These are phyloP conservation scores for Scaptomyza caliginosa DNA, from an alignment of 2,888 invertebrate genomes.

Conservation along the genomic window DNA sequence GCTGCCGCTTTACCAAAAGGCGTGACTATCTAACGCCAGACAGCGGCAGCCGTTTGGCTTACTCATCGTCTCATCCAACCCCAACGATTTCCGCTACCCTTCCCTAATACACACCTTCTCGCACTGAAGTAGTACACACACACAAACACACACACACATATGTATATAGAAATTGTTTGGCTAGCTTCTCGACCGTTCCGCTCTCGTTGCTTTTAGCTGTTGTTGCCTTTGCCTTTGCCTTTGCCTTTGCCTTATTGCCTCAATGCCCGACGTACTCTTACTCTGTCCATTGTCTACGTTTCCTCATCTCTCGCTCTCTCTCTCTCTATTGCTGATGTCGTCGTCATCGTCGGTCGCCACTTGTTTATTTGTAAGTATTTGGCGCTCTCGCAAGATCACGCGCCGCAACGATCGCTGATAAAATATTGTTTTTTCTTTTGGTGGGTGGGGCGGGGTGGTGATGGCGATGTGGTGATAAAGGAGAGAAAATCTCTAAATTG, in stretches of 20 bases:
- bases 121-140: constrained; percentile 11
- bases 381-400: constrained; percentile 69
- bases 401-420: constrained; percentile 70
- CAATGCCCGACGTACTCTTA: too few relatives aligned
- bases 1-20: constrained; percentile 23
- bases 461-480: background rate
- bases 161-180: constrained; percentile 28
- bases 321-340: constrained; percentile 27
- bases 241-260: too few relatives aligned
- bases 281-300: too few relatives aligned
- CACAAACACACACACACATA: too few relatives aligned
- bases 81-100: background rate
- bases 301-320: too few relatives aligned
- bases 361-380: constrained; percentile 58
- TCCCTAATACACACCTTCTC: background rate
- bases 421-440: constrained; percentile 41
- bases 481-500: background rate
- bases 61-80: constrained; percentile 57
- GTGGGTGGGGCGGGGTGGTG: background rate
- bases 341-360: constrained; percentile 64
- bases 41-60: constrained; percentile 54
- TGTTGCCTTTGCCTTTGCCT: background rate
- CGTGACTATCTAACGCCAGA: constrained; percentile 67
- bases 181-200: constrained; percentile 40
- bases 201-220: constrained; percentile 40